phyloP scores from a whole-genome alignment of 2,113 vertebrate genomes.

The human region GRCh38 chr18:42511001-42511500 shows the following conservation, averaged over 20 bases:
- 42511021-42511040: not conserved
- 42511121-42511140: constrained; percentile 14
- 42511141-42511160: not conserved
- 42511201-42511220: constrained; percentile 7
- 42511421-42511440: not conserved
- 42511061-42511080: not conserved
- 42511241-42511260: not conserved
- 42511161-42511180: not conserved
- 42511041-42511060: not conserved
- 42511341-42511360: not conserved
- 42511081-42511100: not conserved
- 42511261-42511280: not conserved
- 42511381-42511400: not conserved
- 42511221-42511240: not conserved
- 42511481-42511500: not conserved
- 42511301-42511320: not conserved
- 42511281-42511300: not conserved
- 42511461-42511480: not conserved
- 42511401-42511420: not conserved
- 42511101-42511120: not conserved
- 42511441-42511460: not conserved
- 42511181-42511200: not conserved
- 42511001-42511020: not conserved
- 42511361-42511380: not conserved
- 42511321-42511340: not conserved